Evolutionary conservation across 2,797 vertebrate species (phyloP), one percentile per base, ranked within the genome.

Genomic region (Fundulus diaphanus): DNA sequence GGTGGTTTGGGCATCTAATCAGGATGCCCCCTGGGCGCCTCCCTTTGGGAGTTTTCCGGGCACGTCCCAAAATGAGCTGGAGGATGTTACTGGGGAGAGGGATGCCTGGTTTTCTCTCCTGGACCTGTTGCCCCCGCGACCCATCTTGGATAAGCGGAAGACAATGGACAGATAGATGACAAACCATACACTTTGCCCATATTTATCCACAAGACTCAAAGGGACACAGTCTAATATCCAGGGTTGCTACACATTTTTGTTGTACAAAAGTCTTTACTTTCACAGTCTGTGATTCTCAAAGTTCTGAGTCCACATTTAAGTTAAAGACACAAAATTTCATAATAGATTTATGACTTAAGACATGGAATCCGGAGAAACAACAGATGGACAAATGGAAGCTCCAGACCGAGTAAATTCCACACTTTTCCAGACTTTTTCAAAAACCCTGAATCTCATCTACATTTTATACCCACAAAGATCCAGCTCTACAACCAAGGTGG

Each of bases 381-480:
- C 13, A 7, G 15, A 57, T 20, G 18, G 7, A 33, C 20, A 16
- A 18, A 42, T 42, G 40, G n/a, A n/a, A n/a, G 40, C 8, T 8
- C 18, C 11, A 59, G 7, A 33, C 56, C 20, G 9, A 18, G 56
- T 13, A 31, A 57, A 31, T 5, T 57, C 27, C 56, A 33, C 20
- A 49, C 48, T 49, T 49, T 18, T 59, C 56, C 56, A 33, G 15
- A 33, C 29, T 8, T 59, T 59, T 59, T 59, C 31, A 7, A 37
- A 63, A 63, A 22, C 31, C 31, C 20, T 22, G 18, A 61, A 22
- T 89, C 84, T 85, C 59, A 89, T 82, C 76, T 54, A 52, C 83
- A 77, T 70, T 40, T 42, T 75, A 78, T 73, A 68, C n/a, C n/a
- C n/a, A n/a, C n/a, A 88, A 72, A 80, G 68, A 84, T 81, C 61